Conservation (phyloP, 2,113 vertebrate species). For the Archocentrus centrarchus region DNA sequence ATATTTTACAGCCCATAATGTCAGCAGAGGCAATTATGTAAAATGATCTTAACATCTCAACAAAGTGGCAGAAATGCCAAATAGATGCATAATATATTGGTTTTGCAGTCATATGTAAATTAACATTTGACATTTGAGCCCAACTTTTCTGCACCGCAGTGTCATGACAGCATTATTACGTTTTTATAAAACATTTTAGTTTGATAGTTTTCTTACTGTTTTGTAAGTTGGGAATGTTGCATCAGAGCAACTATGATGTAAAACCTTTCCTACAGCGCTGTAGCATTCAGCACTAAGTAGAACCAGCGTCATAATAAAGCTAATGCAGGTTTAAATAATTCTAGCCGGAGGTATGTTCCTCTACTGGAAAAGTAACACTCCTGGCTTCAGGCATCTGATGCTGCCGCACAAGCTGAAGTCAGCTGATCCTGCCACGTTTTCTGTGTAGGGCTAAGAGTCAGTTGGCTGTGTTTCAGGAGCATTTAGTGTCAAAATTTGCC, state of each 20-base stretch:
- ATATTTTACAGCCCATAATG: slow-evolving; percentile 36
- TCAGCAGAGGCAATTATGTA: slow-evolving; percentile 17
- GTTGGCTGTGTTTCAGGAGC: slow-evolving; percentile 35
- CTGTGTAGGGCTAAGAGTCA: slow-evolving; percentile 2
- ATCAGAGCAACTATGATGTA: neutral
- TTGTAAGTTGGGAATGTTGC: neutral
- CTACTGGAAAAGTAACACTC: slow-evolving; percentile 33
- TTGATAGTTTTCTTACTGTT: neutral
- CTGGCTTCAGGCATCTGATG: slow-evolving; percentile 33
- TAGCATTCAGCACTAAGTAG: neutral
- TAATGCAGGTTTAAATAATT: slow-evolving; percentile 49
- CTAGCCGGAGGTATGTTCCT: slow-evolving; percentile 39
- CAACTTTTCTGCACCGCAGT: neutral
- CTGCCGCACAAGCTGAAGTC: slow-evolving; percentile 32
- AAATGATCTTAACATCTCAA: slow-evolving; percentile 20
- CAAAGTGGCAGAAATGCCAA: slow-evolving; percentile 27
- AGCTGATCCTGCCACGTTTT: slow-evolving; percentile 18
- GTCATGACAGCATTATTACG: neutral
- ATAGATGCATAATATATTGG: slow-evolving; percentile 13
- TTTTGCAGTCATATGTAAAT: neutral
- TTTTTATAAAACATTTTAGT: slow-evolving; percentile 1
- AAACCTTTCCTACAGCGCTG: neutral
- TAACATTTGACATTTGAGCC: neutral
- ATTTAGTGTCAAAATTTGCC: slow-evolving; percentile 26
- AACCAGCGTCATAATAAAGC: slow-evolving; percentile 10